phyloP scores from a whole-genome alignment of 1,140 invertebrate species.

The Archivesica marissinica region DNA sequence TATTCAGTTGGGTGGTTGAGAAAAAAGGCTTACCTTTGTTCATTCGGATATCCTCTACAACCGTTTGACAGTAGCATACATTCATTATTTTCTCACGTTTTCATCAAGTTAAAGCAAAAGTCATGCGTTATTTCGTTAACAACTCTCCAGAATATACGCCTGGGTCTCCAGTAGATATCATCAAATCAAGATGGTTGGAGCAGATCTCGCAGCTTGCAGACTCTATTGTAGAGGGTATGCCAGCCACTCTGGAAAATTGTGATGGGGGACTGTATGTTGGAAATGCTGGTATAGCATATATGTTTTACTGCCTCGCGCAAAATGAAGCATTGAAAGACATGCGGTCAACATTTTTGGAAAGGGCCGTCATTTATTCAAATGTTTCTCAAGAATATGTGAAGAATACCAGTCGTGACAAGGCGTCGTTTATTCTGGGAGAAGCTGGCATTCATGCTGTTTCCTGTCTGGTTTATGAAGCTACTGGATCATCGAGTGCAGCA shows the following conservation, averaged over 20 bases:
- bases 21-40: too few species aligned
- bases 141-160: slow-evolving; percentile 74
- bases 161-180: slow-evolving; percentile 65
- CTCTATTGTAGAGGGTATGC: slow-evolving; percentile 69
- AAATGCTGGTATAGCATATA: slow-evolving; percentile 84
- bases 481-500: slow-evolving; percentile 73
- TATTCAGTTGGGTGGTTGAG: too few species aligned
- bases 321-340: slow-evolving; percentile 73
- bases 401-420: slow-evolving; percentile 63
- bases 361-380: slow-evolving; percentile 79
- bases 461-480: slow-evolving; percentile 78
- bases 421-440: slow-evolving; percentile 84
- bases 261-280: slow-evolving; percentile 85
- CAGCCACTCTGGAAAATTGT: slow-evolving; percentile 74
- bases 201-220: slow-evolving; percentile 64
- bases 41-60: not conserved
- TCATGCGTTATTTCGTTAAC: slow-evolving; percentile 82
- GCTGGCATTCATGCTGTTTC: slow-evolving; percentile 83
- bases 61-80: too few species aligned
- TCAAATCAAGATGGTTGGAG: slow-evolving; percentile 72
- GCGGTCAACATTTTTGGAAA: slow-evolving; percentile 75
- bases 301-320: slow-evolving; percentile 83
- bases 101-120: too few species aligned
- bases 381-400: slow-evolving; percentile 73
- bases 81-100: too few species aligned